Evolutionary conservation across 2,113 vertebrate genomes (phyloP).

Genomic region (Alligator mississippiensis): DNA sequence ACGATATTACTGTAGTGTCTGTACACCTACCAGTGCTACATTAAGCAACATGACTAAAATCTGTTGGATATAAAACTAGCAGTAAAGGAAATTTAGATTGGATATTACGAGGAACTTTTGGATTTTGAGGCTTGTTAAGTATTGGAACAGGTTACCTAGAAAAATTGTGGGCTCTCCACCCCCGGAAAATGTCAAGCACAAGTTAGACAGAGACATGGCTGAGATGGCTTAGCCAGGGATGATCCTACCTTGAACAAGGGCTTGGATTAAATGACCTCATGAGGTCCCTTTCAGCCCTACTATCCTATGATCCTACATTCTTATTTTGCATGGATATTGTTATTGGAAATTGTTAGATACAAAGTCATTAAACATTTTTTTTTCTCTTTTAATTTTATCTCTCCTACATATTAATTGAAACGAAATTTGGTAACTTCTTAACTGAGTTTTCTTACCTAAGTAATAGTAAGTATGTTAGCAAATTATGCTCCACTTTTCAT

Average conservation of each 20-base stretch:
- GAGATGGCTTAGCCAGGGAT: too few species aligned
- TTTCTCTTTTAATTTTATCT: neutral
- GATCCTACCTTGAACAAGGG: too few species aligned
- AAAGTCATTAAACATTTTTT: neutral
- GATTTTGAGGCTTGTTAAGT: too few species aligned
- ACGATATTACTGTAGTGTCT: neutral
- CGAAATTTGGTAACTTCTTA: neutral
- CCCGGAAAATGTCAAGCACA: too few species aligned
- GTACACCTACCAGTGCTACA: neutral
- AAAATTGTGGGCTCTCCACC: too few species aligned
- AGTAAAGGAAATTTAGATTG: too few species aligned
- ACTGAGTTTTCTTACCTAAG: neutral
- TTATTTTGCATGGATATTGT: neutral
- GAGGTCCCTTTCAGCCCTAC: too few species aligned
- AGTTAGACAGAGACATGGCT: too few species aligned
- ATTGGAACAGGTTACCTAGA: too few species aligned
- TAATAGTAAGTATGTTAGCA: neutral
- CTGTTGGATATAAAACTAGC: too few species aligned
- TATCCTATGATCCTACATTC: neutral
- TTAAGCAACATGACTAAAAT: neutral
- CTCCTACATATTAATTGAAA: neutral
- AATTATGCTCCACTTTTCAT: neutral
- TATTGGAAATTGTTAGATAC: neutral
- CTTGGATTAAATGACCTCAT: too few species aligned
- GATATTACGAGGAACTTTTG: too few species aligned